Base-by-base conservation (phyloP, 2,888 invertebrate species). In the Tenthredo livida region DNA sequence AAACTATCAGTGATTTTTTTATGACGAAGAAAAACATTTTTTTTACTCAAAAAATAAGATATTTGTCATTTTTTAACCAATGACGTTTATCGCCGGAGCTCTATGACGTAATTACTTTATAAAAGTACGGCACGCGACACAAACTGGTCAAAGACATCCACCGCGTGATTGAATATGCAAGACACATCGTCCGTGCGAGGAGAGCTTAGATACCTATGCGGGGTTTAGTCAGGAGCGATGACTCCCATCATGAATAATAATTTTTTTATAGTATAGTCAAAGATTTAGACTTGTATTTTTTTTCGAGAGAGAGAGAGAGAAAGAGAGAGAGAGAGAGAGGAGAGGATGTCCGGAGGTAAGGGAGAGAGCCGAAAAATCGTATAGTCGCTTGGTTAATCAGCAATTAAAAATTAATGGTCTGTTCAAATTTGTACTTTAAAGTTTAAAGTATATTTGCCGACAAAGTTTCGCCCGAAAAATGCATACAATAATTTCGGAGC, bases 341-440 rank as follows among this genome's bases (percentile, higher is more conserved):
- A 89, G 90, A 92, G 91, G 91, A 91, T 92, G 91, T 91, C 91
- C 92, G 92, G 91, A 90, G 91, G 88, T 29, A n/a, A 29, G 5
- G 9, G 33, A 17, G 54, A 50, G n/a, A 54, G 33, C 17, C 25
- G n/a, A 61, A 61, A 80, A 77, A 33, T 77, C 29, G 47, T 47
- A 58, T 75, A 43, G 86, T 87, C 86, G n/a, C 86, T 86, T 86
- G 40, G 83, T 86, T 88, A 85, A 87, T 85, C 85, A 86, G 87
- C 86, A 87, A 89, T 87, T 17, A 88, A 90, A 90, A 89, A 87
- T 88, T 87, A 88, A 89, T 88, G 87, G 86, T 80, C 85, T 84
- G 85, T 72, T 84, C 83, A 87, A 88, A 90, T 87, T 88, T 87
- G 87, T 89, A 89, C 87, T 88, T 88, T 87, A 90, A 90, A 91